phyloP scores from a whole-genome alignment of 2,888 invertebrate species.

The Nudaria mundana region DNA sequence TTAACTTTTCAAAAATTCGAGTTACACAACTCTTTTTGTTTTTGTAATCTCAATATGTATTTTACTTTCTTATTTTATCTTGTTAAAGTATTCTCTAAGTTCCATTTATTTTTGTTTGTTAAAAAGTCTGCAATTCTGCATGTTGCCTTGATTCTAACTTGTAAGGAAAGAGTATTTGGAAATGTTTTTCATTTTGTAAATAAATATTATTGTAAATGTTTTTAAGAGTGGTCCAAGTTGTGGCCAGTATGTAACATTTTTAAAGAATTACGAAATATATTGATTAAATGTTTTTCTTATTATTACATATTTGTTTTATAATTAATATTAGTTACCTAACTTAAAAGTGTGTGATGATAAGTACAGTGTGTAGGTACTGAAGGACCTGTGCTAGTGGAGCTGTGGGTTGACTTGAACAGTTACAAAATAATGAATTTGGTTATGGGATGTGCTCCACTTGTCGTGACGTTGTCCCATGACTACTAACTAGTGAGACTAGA shows the following conservation, averaged over 20 bases:
- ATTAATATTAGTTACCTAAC: too few species aligned
- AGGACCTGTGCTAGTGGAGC: too few species aligned
- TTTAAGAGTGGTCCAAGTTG: slow-evolving; percentile 26
- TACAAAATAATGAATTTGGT: too few species aligned
- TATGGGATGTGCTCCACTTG: too few species aligned
- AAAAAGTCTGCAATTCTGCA: too few species aligned
- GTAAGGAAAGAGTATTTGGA: slow-evolving; percentile 28
- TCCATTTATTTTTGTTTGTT: slow-evolving; percentile 26
- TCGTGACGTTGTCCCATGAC: too few species aligned
- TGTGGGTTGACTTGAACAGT: too few species aligned
- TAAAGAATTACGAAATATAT: slow-evolving; percentile 27
- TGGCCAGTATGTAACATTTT: slow-evolving; percentile 33
- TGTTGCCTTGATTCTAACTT: slow-evolving; percentile 16
- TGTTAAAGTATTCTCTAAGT: slow-evolving; percentile 24
- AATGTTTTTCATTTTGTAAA: slow-evolving; percentile 35
- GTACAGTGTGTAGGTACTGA: too few species aligned
- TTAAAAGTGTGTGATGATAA: too few species aligned
- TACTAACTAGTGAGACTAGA: too few species aligned
- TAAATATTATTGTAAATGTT: slow-evolving; percentile 20
- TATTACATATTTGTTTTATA: slow-evolving; percentile 7
- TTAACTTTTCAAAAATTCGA: not conserved
- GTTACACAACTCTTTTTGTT: slow-evolving; percentile 7
- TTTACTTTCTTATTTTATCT: slow-evolving; percentile 13
- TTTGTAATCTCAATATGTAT: slow-evolving; percentile 23
- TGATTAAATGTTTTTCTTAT: slow-evolving; percentile 22